Conservation (phyloP, 2,797 vertebrate species). For the Okamejei kenojei region DNA sequence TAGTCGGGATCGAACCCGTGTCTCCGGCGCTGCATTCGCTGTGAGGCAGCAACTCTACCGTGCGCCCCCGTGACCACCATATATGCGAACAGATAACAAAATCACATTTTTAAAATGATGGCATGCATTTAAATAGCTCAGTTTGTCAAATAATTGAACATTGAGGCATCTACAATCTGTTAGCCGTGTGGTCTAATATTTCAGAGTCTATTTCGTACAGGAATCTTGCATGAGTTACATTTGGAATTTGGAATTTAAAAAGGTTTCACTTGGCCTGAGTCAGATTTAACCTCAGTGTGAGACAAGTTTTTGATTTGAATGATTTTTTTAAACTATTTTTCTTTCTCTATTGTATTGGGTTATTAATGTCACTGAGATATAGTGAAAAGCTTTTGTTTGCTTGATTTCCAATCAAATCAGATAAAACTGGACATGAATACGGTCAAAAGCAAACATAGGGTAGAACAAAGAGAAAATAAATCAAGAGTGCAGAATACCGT, state of each 20-base stretch:
- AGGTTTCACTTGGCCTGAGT: conserved; percentile 7
- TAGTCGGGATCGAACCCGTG: too few species aligned
- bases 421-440: too few species aligned
- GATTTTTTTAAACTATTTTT: not conserved
- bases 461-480: too few species aligned
- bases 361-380: too few species aligned
- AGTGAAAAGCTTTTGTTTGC: too few species aligned
- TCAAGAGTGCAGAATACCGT: too few species aligned
- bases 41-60: too few species aligned
- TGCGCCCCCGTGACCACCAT: too few species aligned
- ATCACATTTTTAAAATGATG: conserved; percentile 14
- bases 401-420: too few species aligned
- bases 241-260: conserved; percentile 27
- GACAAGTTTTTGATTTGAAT: not conserved
- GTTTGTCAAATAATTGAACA: not conserved
- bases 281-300: not conserved
- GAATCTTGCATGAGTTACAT: conserved; percentile 1
- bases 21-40: too few species aligned
- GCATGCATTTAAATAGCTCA: not conserved
- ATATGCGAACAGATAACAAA: not conserved
- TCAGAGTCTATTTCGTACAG: conserved; percentile 14
- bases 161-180: conserved; percentile 2
- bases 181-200: conserved; percentile 17
- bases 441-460: too few species aligned
- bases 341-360: not conserved